Conservation (phyloP, 1,140 invertebrate species). For the Drosophila nebulosa region DNA sequence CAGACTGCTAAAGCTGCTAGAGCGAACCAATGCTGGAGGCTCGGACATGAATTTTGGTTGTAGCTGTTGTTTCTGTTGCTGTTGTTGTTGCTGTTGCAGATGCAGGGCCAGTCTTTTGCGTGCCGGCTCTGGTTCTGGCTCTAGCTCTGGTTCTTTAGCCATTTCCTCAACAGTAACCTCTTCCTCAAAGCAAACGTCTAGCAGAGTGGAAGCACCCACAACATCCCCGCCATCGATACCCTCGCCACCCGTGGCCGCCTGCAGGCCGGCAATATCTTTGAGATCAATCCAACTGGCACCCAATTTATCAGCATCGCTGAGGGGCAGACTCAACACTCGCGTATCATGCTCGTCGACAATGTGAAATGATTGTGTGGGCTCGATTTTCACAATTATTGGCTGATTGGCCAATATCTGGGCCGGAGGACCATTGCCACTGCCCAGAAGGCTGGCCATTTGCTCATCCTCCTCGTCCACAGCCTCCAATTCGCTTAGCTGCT, state of each 20-base stretch:
- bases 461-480: conserved; percentile 67
- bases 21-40: conserved; percentile 56
- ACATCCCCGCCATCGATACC: not conserved
- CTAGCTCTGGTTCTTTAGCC: conserved; percentile 15
- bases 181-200: conserved; percentile 76
- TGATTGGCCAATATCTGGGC: conserved; percentile 59
- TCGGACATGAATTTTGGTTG: conserved; percentile 59
- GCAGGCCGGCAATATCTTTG: conserved; percentile 73
- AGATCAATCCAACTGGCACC: conserved; percentile 79
- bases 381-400: conserved; percentile 77
- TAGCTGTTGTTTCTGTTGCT: conserved; percentile 29
- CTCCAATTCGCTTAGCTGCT: conserved; percentile 64
- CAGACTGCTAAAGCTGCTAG: conserved; percentile 61
- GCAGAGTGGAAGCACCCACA: conserved; percentile 50
- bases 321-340: conserved; percentile 64
- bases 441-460: conserved; percentile 60
- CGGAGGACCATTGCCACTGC: conserved; percentile 37
- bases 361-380: conserved; percentile 74
- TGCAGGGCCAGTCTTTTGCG: conserved; percentile 52
- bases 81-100: conserved; percentile 25
- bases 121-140: conserved; percentile 40
- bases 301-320: conserved; percentile 68
- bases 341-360: conserved; percentile 75
- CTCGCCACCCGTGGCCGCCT: conserved; percentile 34
- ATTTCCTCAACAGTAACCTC: conserved; percentile 43